Conservation (phyloP, 2,888 invertebrate species). For the Pyrgus malvae region DNA sequence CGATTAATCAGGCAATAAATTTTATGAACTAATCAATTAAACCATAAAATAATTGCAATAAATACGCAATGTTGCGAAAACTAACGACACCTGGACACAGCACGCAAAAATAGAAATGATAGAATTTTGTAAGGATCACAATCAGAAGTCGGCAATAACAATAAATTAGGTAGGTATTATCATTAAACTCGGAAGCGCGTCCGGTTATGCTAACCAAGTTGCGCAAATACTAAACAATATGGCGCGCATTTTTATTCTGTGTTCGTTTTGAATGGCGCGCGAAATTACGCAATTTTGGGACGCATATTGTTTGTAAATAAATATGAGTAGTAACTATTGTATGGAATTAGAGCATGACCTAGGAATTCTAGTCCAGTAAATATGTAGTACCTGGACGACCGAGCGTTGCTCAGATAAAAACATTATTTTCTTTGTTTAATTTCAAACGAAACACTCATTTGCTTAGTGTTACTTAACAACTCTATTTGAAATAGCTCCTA, state of each 20-base stretch:
- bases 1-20: too few relatives aligned
- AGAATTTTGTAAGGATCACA: not conserved
- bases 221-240: conserved; percentile 9
- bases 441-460: too few relatives aligned
- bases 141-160: conserved; percentile 19
- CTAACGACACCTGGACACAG: too few relatives aligned
- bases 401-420: too few relatives aligned
- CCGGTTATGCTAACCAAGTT: conserved; percentile 39
- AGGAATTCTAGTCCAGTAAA: too few relatives aligned
- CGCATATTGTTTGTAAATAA: not conserved
- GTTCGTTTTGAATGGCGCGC: conserved; percentile 20
- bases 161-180: conserved; percentile 28
- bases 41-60: too few relatives aligned
- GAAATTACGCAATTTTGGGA: conserved; percentile 18
- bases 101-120: not conserved
- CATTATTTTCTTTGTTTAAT: too few relatives aligned
- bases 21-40: too few relatives aligned
- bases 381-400: too few relatives aligned
- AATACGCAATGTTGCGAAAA: too few relatives aligned
- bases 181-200: conserved; percentile 42
- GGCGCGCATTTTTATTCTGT: conserved; percentile 23
- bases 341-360: not conserved
- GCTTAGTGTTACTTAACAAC: too few relatives aligned
- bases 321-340: not conserved
- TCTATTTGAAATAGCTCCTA: too few relatives aligned